Conservation (phyloP, 2,113 vertebrate species). For the Mohoua ochrocephala region DNA sequence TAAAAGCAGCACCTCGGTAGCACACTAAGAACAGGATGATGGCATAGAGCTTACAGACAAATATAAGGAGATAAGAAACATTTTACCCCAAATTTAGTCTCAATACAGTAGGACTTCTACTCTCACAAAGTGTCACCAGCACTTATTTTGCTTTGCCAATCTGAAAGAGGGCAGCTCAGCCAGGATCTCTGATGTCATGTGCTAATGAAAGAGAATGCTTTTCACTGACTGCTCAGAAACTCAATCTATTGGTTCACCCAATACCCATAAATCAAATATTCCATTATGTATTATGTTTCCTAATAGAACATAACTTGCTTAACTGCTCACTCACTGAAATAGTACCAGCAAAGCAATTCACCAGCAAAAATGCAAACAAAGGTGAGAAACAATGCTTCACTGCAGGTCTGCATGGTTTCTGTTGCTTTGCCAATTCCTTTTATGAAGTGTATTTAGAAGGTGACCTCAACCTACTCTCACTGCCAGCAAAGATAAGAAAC, state of each 20-base stretch:
- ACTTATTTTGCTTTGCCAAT: neutral
- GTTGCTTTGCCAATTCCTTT: neutral
- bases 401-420: neutral
- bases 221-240: neutral
- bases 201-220: neutral
- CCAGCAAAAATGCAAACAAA: neutral
- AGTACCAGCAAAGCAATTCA: neutral
- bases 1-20: neutral
- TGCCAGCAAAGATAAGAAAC: neutral
- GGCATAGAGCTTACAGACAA: neutral
- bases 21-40: neutral
- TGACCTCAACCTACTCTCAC: neutral
- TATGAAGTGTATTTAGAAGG: neutral
- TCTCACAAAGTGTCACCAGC: neutral
- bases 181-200: neutral
- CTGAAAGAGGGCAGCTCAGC: neutral
- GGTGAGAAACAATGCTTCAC: neutral
- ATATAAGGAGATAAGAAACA: neutral
- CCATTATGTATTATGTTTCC: neutral
- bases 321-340: neutral
- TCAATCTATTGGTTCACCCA: neutral
- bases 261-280: neutral
- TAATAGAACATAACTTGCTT: neutral
- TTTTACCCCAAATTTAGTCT: neutral
- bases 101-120: neutral